These are phyloP conservation scores for Ailuropoda melanoleuca DNA, from an alignment of 2,113 vertebrate species.

Conservation along the genomic window DNA sequence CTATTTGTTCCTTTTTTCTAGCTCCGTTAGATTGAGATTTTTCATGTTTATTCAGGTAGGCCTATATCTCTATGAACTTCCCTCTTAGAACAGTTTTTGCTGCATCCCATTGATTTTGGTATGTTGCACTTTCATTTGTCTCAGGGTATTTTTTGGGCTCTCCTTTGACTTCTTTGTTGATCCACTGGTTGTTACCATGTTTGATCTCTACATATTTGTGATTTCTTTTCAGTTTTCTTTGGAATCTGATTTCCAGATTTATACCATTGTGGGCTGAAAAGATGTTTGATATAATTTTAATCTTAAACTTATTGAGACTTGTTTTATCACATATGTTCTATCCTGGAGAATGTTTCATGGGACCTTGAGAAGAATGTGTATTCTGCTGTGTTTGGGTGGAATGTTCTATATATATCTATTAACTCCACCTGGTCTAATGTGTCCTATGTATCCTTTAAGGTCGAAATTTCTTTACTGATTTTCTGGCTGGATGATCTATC, in stretches of 20 bases:
- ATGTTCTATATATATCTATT: background rate
- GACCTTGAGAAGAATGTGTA: background rate
- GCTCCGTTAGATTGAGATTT: background rate
- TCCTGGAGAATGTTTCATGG: background rate
- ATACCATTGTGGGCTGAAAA: background rate
- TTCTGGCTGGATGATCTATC: background rate
- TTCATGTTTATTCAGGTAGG: background rate
- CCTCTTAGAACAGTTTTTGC: background rate
- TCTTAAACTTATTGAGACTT: background rate
- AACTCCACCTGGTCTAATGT: background rate
- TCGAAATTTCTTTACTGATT: background rate
- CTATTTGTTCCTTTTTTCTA: background rate
- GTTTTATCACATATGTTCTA: background rate
- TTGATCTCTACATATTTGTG: background rate
- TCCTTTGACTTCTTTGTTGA: background rate
- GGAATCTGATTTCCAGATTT: background rate
- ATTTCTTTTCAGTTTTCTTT: background rate
- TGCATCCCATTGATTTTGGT: background rate
- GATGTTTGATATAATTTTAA: background rate
- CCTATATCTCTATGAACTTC: background rate
- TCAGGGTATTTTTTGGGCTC: background rate
- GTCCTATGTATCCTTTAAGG: background rate
- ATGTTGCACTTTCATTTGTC: background rate
- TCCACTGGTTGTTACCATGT: background rate
- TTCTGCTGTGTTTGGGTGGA: background rate